Base-by-base conservation (phyloP, 2,888 invertebrate species). In the Metopia argyrocephala region DNA sequence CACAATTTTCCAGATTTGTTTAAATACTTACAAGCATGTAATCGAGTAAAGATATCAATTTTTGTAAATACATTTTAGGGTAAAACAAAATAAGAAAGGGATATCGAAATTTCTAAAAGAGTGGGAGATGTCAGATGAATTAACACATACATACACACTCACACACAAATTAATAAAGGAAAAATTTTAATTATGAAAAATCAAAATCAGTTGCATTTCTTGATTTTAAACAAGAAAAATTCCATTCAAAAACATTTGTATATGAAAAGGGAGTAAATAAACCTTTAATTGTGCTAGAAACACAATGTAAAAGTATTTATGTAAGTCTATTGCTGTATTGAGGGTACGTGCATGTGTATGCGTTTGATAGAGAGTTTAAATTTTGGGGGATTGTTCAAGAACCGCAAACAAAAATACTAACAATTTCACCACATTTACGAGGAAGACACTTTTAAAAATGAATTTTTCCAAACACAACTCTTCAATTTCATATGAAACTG, bases 41-140 rank as follows among this genome's bases (percentile, higher is more conserved):
- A 76, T 74, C 73, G 75, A 78, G 74, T 70, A 78, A 76, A 73
- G 59, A 78, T 78, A 78, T 78, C 70, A 78, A 78, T 81, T 81
- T 81, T 70, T 61, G 38, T 61, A 70, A 76, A 80, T 69, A 73
- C 52, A 69, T 59, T 73, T 69, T 68, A n/a, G n/a, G n/a, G n/a
- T 27, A 66, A 75, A 31, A 31, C 31, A 31, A 31, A 2, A 38
- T 31, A 3, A 38, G 12, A 38, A 3, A 38, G 15, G 38, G 15
- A 38, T 12, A 38, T 38, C 38, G 38, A 38, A n/a, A 46, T 28
- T 57, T n/a, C n/a, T n/a, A n/a, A 69, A 46, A 69, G 69, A 48
- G 69, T 48, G 27, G 21, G 31, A 1, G 25, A n/a, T n/a, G 12
- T 12, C n/a, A n/a, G n/a, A n/a, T n/a, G n/a, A n/a, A n/a, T n/a